Conservation (phyloP, 2,888 invertebrate species). For the Synanthedon tipuliformis region DNA sequence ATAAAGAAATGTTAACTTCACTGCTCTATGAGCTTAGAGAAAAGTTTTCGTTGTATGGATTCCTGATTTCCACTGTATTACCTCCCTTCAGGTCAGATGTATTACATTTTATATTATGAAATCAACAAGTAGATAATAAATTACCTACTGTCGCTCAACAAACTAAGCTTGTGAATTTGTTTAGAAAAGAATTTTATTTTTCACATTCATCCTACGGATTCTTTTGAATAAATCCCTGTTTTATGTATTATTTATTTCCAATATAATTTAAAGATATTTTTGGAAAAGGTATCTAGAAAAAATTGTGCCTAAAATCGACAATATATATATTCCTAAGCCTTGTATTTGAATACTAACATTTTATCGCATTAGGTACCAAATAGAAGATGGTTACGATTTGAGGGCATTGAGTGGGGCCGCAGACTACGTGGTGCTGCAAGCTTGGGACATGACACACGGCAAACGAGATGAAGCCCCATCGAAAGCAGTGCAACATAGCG, state of each 20-base stretch:
- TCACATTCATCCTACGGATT: too few species aligned
- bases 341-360: slow-evolving; percentile 5
- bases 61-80: slow-evolving; percentile 68
- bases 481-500: slow-evolving; percentile 57
- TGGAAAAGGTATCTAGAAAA: too few species aligned
- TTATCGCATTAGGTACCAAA: slow-evolving; percentile 44
- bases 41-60: slow-evolving; percentile 69
- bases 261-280: neutral
- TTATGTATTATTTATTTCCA: neutral
- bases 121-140: too few species aligned
- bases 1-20: slow-evolving; percentile 67
- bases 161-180: too few species aligned
- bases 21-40: slow-evolving; percentile 72
- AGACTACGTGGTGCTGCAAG: slow-evolving; percentile 77
- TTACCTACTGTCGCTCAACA: too few species aligned
- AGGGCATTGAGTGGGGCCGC: slow-evolving; percentile 69
- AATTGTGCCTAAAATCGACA: too few species aligned
- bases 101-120: neutral
- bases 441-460: slow-evolving; percentile 70
- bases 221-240: neutral
- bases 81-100: slow-evolving; percentile 67
- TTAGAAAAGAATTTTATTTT: too few species aligned
- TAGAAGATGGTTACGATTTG: slow-evolving; percentile 76
- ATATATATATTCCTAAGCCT: neutral
- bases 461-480: slow-evolving; percentile 54